Conservation (phyloP, 2,888 invertebrate species). For the Spisula solida region DNA sequence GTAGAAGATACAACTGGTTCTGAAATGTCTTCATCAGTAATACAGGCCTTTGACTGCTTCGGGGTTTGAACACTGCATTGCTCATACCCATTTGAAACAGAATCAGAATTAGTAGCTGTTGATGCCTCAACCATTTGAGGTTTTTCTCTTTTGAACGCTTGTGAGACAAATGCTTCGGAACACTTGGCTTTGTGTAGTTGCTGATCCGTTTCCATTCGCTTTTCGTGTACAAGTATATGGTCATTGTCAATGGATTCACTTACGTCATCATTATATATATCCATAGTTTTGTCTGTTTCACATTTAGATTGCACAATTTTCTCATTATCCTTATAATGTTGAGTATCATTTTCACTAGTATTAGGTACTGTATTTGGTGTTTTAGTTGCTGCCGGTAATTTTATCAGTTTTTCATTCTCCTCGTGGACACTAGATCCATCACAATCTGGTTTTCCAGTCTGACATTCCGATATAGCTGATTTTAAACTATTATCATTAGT, state of each 20-base stretch:
- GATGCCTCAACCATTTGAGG: constrained; percentile 52
- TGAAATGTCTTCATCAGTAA: constrained; percentile 66
- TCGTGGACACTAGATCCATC: background rate
- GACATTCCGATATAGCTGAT: background rate
- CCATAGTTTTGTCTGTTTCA: background rate
- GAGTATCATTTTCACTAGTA: background rate
- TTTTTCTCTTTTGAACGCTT: constrained; percentile 24
- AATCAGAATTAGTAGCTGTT: constrained; percentile 21
- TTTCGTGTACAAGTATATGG: background rate
- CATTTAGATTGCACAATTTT: background rate
- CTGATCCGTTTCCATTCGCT: background rate
- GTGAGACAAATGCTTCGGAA: background rate
- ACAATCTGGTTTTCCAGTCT: constrained; percentile 23
- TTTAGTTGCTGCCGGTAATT: background rate
- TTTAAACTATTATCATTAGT: background rate
- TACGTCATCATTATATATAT: background rate
- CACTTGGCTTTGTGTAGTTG: background rate
- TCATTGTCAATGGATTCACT: background rate
- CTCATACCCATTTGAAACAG: constrained; percentile 16
- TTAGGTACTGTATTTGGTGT: background rate
- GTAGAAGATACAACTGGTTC: constrained; percentile 72
- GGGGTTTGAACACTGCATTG: constrained; percentile 29
- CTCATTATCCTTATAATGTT: background rate
- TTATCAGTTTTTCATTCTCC: background rate
- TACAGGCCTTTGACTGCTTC: constrained; percentile 46